Evolutionary conservation across 2,888 invertebrate species (phyloP), one percentile per base, ranked within the genome.

Genomic region (Drosophila phalerata): DNA sequence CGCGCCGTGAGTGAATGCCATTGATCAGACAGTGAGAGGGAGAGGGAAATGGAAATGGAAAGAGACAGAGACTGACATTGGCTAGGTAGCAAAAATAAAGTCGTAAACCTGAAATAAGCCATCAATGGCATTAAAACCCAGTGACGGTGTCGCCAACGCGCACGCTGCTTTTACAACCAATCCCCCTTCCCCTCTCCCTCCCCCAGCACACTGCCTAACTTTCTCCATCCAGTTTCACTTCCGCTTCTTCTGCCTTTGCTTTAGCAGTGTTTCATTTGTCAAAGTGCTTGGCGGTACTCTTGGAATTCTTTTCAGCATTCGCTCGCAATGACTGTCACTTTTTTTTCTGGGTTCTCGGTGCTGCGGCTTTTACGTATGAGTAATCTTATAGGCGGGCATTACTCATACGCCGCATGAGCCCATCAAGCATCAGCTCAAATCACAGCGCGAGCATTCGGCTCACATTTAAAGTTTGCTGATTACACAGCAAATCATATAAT

Each of bases 71-170:
- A 62, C 62, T 72, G 69, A 63, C 79, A 69, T 77, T 82, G 80
- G 73, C 82, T 82, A 85, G 84, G 87, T 85, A 84, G 80, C 71
- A 76, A 81, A 86, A 86, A 86, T 85, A 87, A 87, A 87, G 87
- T 87, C 86, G 89, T 87, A 87, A 87, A 88, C 82, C 83, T 79
- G 79, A 85, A 87, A 85, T 87, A 88, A 87, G 86, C 88, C 88
- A 87, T 87, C 86, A 87, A 87, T 86, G 86, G 83, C 88, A 88
- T 85, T 88, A 85, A 85, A 85, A 82, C 85, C 71, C 77, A 63
- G 64, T 62, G 81, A 68, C 68, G 75, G 67, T 81, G 69, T 71
- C 79, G 80, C 65, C 81, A 69, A 73, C 67, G 34, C 49, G 15
- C 17, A 61, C 62, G 71, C 51, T 65, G 69, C 68, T 79, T 79